These are phyloP conservation scores for Drosophila truncata DNA, from an alignment of 1,140 invertebrate genomes.

Conservation along the genomic window DNA sequence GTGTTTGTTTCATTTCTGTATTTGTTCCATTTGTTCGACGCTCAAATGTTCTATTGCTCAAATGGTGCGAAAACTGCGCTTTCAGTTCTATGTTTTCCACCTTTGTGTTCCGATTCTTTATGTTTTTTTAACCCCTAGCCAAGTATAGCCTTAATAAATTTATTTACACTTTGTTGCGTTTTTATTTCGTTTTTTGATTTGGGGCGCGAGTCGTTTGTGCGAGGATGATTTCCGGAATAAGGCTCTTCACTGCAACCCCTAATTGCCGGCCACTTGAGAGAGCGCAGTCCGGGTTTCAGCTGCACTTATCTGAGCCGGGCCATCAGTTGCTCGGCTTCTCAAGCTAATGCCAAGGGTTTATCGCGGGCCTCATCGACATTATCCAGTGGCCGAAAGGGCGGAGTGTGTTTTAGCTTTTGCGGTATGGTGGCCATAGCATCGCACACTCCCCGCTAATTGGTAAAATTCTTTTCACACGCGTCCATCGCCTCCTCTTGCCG, in stretches of 20 bases:
- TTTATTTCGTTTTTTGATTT: conserved; percentile 60
- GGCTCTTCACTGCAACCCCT: conserved; percentile 64
- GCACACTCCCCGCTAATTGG: conserved; percentile 57
- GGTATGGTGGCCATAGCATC: conserved; percentile 13
- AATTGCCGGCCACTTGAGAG: conserved; percentile 77
- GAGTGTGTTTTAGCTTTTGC: conserved; percentile 68
- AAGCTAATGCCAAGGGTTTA: conserved; percentile 51
- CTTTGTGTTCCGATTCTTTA: conserved; percentile 38
- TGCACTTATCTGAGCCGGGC: conserved; percentile 70
- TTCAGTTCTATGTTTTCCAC: conserved; percentile 48
- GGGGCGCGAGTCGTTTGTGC: conserved; percentile 72
- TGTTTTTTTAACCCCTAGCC: conserved; percentile 31
- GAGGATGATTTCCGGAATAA: conserved; percentile 60
- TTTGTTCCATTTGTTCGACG: conserved; percentile 34
- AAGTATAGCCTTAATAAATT: conserved; percentile 70
- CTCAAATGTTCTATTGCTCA: conserved; percentile 52
- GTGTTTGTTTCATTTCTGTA: conserved; percentile 36
- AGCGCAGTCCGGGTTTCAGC: conserved; percentile 39
- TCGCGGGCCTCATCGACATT: conserved; percentile 69
- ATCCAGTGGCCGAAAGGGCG: conserved; percentile 62
- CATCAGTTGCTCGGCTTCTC: conserved; percentile 70
- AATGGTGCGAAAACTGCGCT: conserved; percentile 77
- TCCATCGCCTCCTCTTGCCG: conserved; percentile 34
- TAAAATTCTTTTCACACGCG: conserved; percentile 56
- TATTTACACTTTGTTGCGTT: conserved; percentile 82